phyloP scores from a whole-genome alignment of 2,888 invertebrate species.

The Drosophila rubida region DNA sequence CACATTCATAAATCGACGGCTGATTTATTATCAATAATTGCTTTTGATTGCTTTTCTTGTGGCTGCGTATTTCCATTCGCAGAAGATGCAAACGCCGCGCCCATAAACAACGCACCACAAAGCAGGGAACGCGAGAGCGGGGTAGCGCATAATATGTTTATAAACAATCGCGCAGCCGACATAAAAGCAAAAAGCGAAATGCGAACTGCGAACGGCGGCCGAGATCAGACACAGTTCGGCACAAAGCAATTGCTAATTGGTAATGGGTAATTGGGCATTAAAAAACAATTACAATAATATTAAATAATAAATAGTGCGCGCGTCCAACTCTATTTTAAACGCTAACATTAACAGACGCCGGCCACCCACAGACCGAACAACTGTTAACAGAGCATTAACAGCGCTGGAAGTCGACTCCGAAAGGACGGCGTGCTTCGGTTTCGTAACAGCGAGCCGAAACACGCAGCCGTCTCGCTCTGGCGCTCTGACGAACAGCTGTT shows the following conservation, averaged over 20 bases:
- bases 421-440: conserved; percentile 28
- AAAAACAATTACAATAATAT: conserved; percentile 46
- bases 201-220: conserved; percentile 36
- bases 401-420: conserved; percentile 52
- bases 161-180: conserved; percentile 70
- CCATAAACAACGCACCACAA: conserved; percentile 49
- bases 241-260: conserved; percentile 21
- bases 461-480: conserved; percentile 4
- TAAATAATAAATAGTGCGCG: conserved; percentile 32
- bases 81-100: conserved; percentile 32
- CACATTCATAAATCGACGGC: conserved; percentile 76
- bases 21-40: conserved; percentile 78
- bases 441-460: conserved; percentile 17
- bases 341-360: conserved; percentile 19
- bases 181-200: no score
- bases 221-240: conserved; percentile 43
- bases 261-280: conserved; percentile 32
- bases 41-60: conserved; percentile 66
- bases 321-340: neutral
- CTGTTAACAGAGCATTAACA: conserved; percentile 41
- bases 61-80: conserved; percentile 27
- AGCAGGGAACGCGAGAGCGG: conserved; percentile 23
- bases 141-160: conserved; percentile 67
- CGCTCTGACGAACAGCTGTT: conserved; percentile 55
- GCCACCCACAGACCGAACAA: conserved; percentile 13